These are phyloP conservation scores for Leucoraja erinaceus DNA, from an alignment of 2,113 vertebrate genomes.

Conservation along the genomic window DNA sequence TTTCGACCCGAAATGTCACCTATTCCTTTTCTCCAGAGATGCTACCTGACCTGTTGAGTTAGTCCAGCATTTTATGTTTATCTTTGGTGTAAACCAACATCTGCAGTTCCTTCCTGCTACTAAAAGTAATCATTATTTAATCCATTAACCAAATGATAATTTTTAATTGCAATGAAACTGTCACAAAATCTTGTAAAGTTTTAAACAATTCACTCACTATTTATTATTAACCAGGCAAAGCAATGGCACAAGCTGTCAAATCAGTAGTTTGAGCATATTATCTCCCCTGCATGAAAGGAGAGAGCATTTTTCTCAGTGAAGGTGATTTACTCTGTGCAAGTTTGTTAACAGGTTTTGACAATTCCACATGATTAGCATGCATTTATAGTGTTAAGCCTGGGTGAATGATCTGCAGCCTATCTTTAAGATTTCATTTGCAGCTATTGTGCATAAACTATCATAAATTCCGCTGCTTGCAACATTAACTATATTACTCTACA, in stretches of 20 bases:
- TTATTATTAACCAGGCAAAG: constrained; percentile 18
- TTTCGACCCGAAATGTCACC: no score
- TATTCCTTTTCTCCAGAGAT: no score
- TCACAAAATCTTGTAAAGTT: neutral
- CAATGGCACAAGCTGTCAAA: constrained; percentile 16
- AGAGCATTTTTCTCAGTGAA: neutral
- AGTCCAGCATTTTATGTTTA: no score
- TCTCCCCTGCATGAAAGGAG: neutral
- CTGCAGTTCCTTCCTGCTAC: no score
- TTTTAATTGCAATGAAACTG: constrained; percentile 15
- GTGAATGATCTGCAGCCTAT: neutral
- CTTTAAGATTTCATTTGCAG: neutral
- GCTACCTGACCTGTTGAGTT: no score
- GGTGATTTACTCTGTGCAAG: neutral
- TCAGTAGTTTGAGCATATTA: neutral
- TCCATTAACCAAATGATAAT: constrained; percentile 35
- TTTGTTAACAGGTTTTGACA: constrained; percentile 26
- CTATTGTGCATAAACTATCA: neutral
- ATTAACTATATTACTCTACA: neutral
- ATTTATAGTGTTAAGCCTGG: neutral
- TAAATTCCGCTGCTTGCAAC: neutral
- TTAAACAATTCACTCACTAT: neutral
- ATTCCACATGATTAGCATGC: constrained; percentile 2
- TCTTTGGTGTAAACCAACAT: no score
- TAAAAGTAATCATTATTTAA: constrained; percentile 23